These are phyloP conservation scores for Drosophila malerkotliana DNA, from an alignment of 1,140 invertebrate species.

Conservation along the genomic window DNA sequence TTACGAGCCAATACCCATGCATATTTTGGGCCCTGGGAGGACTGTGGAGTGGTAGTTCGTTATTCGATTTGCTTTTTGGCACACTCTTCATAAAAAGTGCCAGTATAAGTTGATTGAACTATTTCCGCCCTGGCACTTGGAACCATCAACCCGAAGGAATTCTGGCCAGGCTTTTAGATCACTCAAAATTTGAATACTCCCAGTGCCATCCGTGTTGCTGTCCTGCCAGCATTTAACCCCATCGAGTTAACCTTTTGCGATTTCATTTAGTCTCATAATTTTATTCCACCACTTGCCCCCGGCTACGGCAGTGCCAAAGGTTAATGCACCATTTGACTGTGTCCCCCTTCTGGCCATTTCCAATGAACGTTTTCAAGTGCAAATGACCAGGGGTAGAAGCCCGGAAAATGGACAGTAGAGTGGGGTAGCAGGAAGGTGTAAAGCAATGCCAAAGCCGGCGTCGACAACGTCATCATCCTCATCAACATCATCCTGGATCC, in stretches of 20 bases:
- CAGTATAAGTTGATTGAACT: conserved; percentile 42
- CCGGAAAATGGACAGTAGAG: background rate
- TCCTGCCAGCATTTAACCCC: conserved; percentile 17
- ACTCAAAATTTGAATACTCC: background rate
- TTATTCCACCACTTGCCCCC: conserved; percentile 25
- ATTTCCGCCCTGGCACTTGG: conserved; percentile 48
- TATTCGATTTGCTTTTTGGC: conserved; percentile 48
- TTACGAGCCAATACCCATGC: conserved; percentile 63
- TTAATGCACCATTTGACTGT: conserved; percentile 75
- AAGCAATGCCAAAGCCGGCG: conserved; percentile 50
- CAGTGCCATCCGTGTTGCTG: background rate
- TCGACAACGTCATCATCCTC: conserved; percentile 44
- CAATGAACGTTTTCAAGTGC: conserved; percentile 62
- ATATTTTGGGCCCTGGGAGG: conserved; percentile 10
- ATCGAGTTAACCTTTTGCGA: conserved; percentile 20
- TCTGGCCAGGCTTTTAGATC: background rate
- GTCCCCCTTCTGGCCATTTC: conserved; percentile 43
- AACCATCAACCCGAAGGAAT: conserved; percentile 19
- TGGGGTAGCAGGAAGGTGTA: conserved; percentile 28
- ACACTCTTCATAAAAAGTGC: conserved; percentile 36
- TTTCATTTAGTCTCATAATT: conserved; percentile 39
- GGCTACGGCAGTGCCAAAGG: conserved; percentile 53
- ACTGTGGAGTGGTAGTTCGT: conserved; percentile 43
- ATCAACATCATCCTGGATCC: conserved; percentile 13
- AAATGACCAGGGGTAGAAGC: conserved; percentile 48